Base-by-base conservation (phyloP, 2,888 invertebrate species). In the Lissonota sp. region DNA sequence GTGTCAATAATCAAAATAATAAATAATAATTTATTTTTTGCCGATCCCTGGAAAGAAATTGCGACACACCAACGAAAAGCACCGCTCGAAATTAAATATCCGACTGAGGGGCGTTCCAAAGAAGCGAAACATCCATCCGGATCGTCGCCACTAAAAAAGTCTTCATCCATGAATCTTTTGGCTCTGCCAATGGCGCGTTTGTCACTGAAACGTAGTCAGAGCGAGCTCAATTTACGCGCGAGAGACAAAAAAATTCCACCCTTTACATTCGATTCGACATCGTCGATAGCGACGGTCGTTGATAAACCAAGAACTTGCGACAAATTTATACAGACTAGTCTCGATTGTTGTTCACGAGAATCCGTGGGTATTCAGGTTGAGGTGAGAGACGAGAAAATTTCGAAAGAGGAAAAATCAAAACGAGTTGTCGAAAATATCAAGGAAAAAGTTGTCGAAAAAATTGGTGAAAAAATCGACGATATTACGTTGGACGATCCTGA, bases 231-330 rank as follows among this genome's bases (percentile, higher is more conserved):
- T 77, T 72, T 92, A 2, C 84, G 86, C n/a, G 87, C 67, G 5
- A 88, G 85, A 4, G 90, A 90, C 40, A 89, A 86, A 58, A 85
- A 86, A 12, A 84, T 83, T 4, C 81, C 88, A 10, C 86, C 89
- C 1, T 60, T 90, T 6, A 90, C 91, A n/a, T 92, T 91, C 58
- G 87, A 91, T 60, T 92, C 92, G 0, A 88, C 92, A 0, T 93
- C 93, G 1, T 93, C 93, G 2, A 90, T 93, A 37, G 90, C 93
- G 0, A 93, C 93, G 0, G 90, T 93, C 58, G 91, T 93, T 8
- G 85, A 85, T 66, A 92, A 91, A 83, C 91, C 91, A 5, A 42
- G 83, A 0, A 92, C 91, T 7, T 91, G 90, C 70, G 91, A 92
- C 73, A 92, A 92, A 83, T 83, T 91, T 37, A 89, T 90, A 84